Evolutionary conservation across 2,113 vertebrate genomes (phyloP).

Genomic region (Rhabdornis inornatus): DNA sequence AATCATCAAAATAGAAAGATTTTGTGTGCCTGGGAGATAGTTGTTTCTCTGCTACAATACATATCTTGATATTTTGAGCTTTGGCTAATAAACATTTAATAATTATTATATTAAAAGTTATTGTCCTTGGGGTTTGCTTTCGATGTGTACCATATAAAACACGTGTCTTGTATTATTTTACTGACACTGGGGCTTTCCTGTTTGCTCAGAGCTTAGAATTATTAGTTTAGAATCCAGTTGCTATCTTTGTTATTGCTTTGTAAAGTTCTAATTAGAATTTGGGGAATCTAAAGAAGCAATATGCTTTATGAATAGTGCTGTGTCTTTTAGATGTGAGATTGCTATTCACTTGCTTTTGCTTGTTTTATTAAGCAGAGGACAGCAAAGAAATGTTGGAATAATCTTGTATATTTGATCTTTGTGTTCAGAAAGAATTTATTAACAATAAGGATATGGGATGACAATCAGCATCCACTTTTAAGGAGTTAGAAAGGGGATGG

Average conservation of each 20-base stretch:
- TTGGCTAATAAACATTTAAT: constrained; percentile 75
- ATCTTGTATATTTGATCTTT: constrained; percentile 40
- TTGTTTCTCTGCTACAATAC: constrained; percentile 42
- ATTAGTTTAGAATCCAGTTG: constrained; percentile 66
- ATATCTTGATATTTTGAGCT: constrained; percentile 66
- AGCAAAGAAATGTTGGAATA: constrained; percentile 5
- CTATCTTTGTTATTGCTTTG: constrained; percentile 64
- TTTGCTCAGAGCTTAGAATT: constrained; percentile 61
- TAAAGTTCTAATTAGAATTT: constrained; percentile 71
- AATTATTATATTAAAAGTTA: constrained; percentile 71
- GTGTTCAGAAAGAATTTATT: constrained; percentile 22
- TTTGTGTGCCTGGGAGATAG: constrained; percentile 56
- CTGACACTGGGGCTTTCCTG: constrained; percentile 51
- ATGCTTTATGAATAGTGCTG: constrained; percentile 30
- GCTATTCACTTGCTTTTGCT: constrained; percentile 29
- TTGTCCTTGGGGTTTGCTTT: constrained; percentile 64
- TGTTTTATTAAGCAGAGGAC: constrained; percentile 56
- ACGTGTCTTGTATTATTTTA: constrained; percentile 61
- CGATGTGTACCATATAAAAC: constrained; percentile 60
- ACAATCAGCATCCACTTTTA: not conserved
- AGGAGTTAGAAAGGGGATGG: not conserved
- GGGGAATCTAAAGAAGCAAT: constrained; percentile 60
- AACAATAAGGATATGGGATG: not conserved
- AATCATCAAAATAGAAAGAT: constrained; percentile 63
- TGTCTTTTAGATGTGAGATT: constrained; percentile 1